phyloP scores from a whole-genome alignment of 2,888 invertebrate species.

The Protophormia terraenovae region DNA sequence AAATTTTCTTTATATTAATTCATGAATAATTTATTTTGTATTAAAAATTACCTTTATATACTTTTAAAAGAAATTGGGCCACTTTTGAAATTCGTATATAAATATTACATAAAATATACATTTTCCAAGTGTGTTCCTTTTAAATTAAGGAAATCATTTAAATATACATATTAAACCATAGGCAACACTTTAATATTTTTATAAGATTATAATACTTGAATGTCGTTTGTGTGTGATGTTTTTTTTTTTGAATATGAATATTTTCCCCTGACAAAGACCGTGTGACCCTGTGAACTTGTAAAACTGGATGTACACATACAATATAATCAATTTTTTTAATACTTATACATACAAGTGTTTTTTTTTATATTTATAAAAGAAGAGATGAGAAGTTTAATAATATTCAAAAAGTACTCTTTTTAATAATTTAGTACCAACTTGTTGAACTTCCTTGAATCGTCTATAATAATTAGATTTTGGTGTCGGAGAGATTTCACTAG shows the following conservation, averaged over 20 bases:
- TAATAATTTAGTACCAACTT: too few species aligned
- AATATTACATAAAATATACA: neutral
- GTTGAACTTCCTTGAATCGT: too few species aligned
- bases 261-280: slow-evolving; percentile 51
- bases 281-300: slow-evolving; percentile 65
- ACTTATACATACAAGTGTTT: neutral
- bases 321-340: slow-evolving; percentile 7
- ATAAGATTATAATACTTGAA: neutral
- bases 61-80: slow-evolving; percentile 16
- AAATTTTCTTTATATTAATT: neutral
- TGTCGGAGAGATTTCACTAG: too few species aligned
- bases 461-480: too few species aligned
- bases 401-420: too few species aligned
- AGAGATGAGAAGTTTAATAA: neutral
- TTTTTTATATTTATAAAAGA: neutral
- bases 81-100: slow-evolving; percentile 16
- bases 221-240: neutral
- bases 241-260: neutral
- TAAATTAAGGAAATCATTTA: slow-evolving; percentile 59
- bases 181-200: neutral
- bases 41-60: slow-evolving; percentile 11
- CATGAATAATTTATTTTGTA: slow-evolving; percentile 62
- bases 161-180: slow-evolving; percentile 35
- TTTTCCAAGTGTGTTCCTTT: slow-evolving; percentile 25
- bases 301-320: neutral